Evolutionary conservation across 2,888 invertebrate genomes (phyloP).

Genomic region (Hoplodrina ambigua): DNA sequence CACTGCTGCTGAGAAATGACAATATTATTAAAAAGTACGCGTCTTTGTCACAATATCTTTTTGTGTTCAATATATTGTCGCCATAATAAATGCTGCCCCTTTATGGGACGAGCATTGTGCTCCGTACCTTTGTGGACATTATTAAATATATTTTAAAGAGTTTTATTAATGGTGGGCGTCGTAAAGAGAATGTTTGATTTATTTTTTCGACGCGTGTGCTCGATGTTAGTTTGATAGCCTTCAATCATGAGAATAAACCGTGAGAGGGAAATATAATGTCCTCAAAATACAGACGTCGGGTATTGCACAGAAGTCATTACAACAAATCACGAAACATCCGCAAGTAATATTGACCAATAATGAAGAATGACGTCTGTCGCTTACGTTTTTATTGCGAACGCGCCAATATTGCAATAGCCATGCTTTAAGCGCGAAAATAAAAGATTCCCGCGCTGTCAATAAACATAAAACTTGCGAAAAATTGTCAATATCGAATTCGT

Average conservation of each 20-base stretch:
- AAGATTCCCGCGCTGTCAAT: conserved; percentile 58
- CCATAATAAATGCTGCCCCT: conserved; percentile 90
- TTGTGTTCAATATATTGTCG: conserved; percentile 90
- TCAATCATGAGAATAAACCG: conserved; percentile 79
- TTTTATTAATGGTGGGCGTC: conserved; percentile 90
- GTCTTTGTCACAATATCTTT: conserved; percentile 90
- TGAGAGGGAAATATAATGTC: conserved; percentile 26
- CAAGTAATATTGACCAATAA: conserved; percentile 15
- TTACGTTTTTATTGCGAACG: conserved; percentile 40
- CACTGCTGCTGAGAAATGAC: conserved; percentile 91
- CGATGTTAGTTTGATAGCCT: conserved; percentile 80
- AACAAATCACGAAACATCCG: conserved; percentile 25
- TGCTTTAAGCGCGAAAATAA: conserved; percentile 38
- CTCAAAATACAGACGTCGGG: background rate
- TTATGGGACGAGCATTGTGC: conserved; percentile 88
- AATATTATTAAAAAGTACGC: conserved; percentile 91
- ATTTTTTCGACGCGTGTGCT: conserved; percentile 90
- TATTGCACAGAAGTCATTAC: conserved; percentile 30
- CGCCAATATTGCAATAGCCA: conserved; percentile 36
- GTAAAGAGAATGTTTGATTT: conserved; percentile 87
- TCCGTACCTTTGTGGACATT: conserved; percentile 88
- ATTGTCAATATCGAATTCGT: conserved; percentile 81
- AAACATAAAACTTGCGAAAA: conserved; percentile 78
- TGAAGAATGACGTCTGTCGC: conserved; percentile 9
- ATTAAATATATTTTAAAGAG: conserved; percentile 91